Conservation (phyloP, 2,888 invertebrate genomes). For the Mesorhabditis belari region DNA sequence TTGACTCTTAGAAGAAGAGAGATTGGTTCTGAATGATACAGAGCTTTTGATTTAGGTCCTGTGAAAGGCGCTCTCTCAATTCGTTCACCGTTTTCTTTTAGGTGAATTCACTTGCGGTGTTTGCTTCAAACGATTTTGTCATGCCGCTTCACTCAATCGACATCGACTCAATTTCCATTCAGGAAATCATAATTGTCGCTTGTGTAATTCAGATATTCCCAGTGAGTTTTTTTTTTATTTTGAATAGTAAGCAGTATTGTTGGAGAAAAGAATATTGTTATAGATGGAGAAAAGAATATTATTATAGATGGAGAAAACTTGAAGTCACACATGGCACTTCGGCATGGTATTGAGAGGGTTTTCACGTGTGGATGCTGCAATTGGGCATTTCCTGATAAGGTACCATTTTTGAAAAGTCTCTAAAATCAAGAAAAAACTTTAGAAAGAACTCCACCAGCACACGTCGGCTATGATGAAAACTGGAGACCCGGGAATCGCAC, state of each 20-base stretch:
- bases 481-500: conserved; percentile 18
- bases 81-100: conserved; percentile 4
- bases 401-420: background rate
- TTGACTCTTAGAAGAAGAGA: too few relatives aligned
- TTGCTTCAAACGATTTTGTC: conserved; percentile 38
- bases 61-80: background rate
- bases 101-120: conserved; percentile 36
- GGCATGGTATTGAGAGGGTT: conserved; percentile 21
- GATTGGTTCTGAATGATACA: background rate
- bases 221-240: conserved; percentile 8
- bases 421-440: background rate
- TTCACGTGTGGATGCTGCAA: conserved; percentile 42
- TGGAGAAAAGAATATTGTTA: background rate
- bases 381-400: conserved; percentile 42
- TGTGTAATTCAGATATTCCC: conserved; percentile 21
- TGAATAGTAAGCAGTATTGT: background rate
- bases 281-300: background rate
- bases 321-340: conserved; percentile 26
- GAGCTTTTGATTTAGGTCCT: background rate
- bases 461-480: conserved; percentile 22
- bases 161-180: conserved; percentile 39
- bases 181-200: conserved; percentile 30
- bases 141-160: conserved; percentile 32
- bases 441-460: conserved; percentile 9
- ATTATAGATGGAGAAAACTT: conserved; percentile 29